Evolutionary conservation across 2,113 vertebrate species (phyloP).

Genomic region (Ursus arctos): DNA sequence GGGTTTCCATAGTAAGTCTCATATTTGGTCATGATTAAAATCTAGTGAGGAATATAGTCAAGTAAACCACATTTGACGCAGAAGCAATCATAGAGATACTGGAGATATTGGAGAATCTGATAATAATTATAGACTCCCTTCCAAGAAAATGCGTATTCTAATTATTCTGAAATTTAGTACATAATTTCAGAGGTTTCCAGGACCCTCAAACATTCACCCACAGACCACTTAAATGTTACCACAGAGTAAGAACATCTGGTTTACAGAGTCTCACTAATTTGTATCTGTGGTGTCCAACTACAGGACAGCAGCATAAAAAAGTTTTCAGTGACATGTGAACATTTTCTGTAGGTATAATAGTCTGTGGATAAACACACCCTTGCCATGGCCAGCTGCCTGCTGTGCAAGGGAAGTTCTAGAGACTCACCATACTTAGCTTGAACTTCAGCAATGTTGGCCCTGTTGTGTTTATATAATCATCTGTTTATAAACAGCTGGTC

Average conservation of each 20-base stretch:
- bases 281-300: neutral
- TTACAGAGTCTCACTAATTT: slow-evolving; percentile 37
- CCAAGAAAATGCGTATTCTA: slow-evolving; percentile 40
- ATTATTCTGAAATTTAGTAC: slow-evolving; percentile 19
- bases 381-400: neutral
- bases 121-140: slow-evolving; percentile 3
- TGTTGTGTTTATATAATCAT: neutral
- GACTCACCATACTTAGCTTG: neutral
- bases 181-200: slow-evolving; percentile 49
- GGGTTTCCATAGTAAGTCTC: neutral
- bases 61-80: slow-evolving; percentile 28
- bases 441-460: neutral
- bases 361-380: neutral
- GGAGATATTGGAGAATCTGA: slow-evolving; percentile 13
- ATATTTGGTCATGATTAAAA: neutral
- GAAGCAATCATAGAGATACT: slow-evolving; percentile 8
- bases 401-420: neutral
- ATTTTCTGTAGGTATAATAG: neutral
- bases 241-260: slow-evolving; percentile 34
- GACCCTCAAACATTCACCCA: slow-evolving; percentile 30
- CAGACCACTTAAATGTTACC: slow-evolving; percentile 23
- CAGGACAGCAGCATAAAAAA: neutral
- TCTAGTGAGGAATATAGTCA: neutral
- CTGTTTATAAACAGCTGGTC: neutral
- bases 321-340: neutral